Percentiles rank a stretch among this genome's conserved stretches.
Evolutionary conservation across 2,888 invertebrate genomes (phyloP).

Genomic region (Hemithea aestivaria): DNA sequence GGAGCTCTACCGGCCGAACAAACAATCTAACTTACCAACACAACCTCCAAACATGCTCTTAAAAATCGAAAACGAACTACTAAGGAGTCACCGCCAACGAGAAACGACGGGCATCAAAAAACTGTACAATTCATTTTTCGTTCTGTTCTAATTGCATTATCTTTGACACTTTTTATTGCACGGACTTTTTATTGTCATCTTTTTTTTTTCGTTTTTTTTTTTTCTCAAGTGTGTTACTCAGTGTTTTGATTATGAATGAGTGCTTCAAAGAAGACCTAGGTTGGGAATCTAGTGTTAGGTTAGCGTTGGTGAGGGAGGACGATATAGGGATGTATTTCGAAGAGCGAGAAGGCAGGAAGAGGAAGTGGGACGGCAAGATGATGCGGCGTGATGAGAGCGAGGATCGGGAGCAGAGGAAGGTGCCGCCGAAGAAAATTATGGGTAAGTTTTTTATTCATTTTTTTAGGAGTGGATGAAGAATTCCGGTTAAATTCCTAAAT

Average conservation of each 20-base stretch:
- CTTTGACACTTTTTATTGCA: no score
- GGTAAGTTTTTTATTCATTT: constrained; percentile 47
- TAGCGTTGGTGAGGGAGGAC: constrained; percentile 56
- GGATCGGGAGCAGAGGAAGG: constrained; percentile 62
- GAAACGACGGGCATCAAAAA: constrained; percentile 92
- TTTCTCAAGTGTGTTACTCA: background rate
- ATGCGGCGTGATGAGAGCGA: constrained; percentile 59
- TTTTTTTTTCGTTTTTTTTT: constrained; percentile 13
- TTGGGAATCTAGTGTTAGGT: constrained; percentile 64
- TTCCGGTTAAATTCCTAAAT: no score
- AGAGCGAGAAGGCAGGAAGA: constrained; percentile 62
- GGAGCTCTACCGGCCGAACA: constrained; percentile 23
- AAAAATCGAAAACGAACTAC: constrained; percentile 85
- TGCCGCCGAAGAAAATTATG: constrained; percentile 70
- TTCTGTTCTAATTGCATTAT: constrained; percentile 93
- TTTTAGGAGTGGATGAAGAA: no score
- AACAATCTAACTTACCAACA: background rate
- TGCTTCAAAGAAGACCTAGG: constrained; percentile 56
- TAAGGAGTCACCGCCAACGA: constrained; percentile 89
- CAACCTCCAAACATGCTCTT: constrained; percentile 80
- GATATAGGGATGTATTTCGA: constrained; percentile 68
- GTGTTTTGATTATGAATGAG: constrained; percentile 55
- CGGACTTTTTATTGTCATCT: no score
- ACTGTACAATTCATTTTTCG: constrained; percentile 92
- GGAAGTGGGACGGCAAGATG: constrained; percentile 69